A percentile compares a stretch with the other conserved stretches of the same genome.
phyloP scores from a whole-genome alignment of 2,113 vertebrate genomes.

The Chaetodon auriga region DNA sequence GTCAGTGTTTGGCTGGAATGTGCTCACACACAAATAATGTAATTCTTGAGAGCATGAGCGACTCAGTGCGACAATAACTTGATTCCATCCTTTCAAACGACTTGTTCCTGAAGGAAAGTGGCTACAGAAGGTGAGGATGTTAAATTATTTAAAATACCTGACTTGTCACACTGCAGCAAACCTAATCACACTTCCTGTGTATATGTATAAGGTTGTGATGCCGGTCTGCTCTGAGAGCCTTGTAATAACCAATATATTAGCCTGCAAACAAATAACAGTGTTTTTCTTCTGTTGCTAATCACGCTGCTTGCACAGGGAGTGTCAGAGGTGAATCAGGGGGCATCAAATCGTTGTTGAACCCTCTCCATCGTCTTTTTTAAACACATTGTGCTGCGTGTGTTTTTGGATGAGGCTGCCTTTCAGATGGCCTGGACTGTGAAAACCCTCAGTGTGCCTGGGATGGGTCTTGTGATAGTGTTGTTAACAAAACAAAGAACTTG shows the following conservation, averaged over 20 bases:
- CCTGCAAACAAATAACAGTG: neutral
- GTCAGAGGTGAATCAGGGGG: constrained; percentile 10
- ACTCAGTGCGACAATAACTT: constrained; percentile 3
- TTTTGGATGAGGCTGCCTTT: neutral
- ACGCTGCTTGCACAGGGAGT: neutral
- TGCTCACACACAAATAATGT: neutral
- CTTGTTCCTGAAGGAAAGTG: constrained; percentile 5
- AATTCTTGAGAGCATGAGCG: neutral
- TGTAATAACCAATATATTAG: neutral
- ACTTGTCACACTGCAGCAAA: neutral
- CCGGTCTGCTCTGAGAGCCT: neutral
- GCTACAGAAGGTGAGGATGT: neutral
- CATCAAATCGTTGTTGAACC: neutral
- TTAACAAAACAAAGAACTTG: constrained; percentile 58
- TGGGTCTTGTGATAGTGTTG: constrained; percentile 39
- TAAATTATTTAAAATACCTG: neutral
- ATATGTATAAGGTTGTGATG: neutral
- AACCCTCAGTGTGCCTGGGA: constrained; percentile 17
- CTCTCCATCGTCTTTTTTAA: neutral
- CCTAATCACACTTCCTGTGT: constrained; percentile 32
- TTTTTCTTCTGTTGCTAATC: constrained; percentile 13
- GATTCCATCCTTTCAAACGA: constrained; percentile 29
- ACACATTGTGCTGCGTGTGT: neutral
- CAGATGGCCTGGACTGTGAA: constrained; percentile 8
- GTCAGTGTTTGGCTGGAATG: neutral